These are phyloP conservation scores for Acanthococcus lagerstroemiae DNA, from an alignment of 2,888 invertebrate species.

Conservation along the genomic window DNA sequence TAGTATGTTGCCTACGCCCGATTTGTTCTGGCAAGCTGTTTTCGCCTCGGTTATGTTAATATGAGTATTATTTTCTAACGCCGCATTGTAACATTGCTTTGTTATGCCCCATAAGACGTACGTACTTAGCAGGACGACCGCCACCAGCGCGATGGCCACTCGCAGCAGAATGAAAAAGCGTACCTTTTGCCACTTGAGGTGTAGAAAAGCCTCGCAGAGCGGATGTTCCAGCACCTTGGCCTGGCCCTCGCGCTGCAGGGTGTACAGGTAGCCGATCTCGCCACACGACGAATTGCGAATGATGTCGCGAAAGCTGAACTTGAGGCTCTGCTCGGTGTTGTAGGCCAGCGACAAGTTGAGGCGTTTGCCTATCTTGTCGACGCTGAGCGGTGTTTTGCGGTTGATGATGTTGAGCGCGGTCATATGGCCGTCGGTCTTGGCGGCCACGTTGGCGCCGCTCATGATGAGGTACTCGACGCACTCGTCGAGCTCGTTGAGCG, in stretches of 20 bases:
- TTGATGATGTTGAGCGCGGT: constrained; percentile 76
- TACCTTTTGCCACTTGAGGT: constrained; percentile 84
- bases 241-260: constrained; percentile 78
- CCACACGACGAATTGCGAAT: constrained; percentile 41
- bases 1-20: background rate
- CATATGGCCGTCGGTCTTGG: constrained; percentile 75
- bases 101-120: constrained; percentile 48
- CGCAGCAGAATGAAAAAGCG: constrained; percentile 75
- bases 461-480: constrained; percentile 75
- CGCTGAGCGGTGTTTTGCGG: constrained; percentile 73
- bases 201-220: constrained; percentile 73
- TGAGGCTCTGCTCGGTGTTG: constrained; percentile 16
- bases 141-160: constrained; percentile 65
- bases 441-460: constrained; percentile 76
- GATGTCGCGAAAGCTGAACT: constrained; percentile 23
- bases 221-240: constrained; percentile 79
- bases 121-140: constrained; percentile 66
- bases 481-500: constrained; percentile 69
- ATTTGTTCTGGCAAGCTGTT: background rate
- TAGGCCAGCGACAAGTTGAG: constrained; percentile 60
- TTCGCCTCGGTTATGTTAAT: background rate
- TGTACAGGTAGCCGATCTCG: constrained; percentile 75
- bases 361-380: constrained; percentile 71
- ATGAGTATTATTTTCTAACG: constrained; percentile 40
- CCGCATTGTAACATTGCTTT: background rate